These are phyloP conservation scores for Meriones unguiculatus DNA, from an alignment of 2,113 vertebrate genomes.

Conservation along the genomic window DNA sequence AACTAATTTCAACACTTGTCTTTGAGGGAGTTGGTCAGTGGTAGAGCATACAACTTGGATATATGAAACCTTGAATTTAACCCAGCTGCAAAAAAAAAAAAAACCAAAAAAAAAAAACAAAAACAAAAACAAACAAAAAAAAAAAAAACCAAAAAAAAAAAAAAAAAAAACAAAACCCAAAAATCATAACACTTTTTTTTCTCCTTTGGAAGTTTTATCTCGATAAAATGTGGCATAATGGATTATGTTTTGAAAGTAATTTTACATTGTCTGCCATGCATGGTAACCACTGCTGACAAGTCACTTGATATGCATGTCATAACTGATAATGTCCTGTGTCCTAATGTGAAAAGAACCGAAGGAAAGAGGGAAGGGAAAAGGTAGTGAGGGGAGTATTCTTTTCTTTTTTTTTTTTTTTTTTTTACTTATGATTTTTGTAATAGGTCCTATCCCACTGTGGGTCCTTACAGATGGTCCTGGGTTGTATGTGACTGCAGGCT, in stretches of 20 bases:
- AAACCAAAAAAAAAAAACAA: background rate
- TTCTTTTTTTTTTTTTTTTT: too few relatives aligned
- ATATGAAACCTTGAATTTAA: background rate
- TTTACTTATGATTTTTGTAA: background rate
- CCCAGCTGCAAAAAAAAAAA: background rate
- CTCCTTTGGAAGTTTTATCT: conserved; percentile 44
- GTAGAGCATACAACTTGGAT: background rate
- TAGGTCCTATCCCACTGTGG: background rate
- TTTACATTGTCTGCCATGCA: background rate
- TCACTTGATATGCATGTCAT: background rate
- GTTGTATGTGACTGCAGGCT: background rate
- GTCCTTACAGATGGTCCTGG: background rate
- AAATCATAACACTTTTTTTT: background rate
- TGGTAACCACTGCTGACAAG: background rate
- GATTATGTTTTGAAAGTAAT: background rate
- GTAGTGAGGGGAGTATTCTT: too few relatives aligned
- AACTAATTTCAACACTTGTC: background rate
- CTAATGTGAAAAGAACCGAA: background rate
- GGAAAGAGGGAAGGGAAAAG: background rate
- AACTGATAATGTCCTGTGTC: background rate
- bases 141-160: background rate
- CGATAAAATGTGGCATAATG: background rate
- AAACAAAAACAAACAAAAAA: background rate
- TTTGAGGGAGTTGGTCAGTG: background rate
- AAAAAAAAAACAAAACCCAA: background rate